These are phyloP conservation scores for Candidula unifasciata DNA, from an alignment of 2,888 invertebrate genomes.

Conservation along the genomic window DNA sequence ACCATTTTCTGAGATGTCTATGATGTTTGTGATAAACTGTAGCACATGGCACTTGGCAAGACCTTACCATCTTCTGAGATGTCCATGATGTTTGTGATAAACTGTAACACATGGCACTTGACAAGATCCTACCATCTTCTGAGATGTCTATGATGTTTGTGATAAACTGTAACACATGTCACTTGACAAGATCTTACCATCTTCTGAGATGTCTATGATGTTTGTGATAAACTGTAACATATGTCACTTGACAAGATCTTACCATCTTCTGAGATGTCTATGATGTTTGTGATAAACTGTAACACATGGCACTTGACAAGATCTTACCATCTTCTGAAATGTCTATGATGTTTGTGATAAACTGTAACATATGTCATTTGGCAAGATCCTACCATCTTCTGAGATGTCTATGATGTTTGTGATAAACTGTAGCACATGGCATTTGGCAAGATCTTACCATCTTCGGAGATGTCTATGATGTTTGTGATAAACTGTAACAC, in stretches of 20 bases:
- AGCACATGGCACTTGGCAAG: conserved; percentile 10
- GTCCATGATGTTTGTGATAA: conserved; percentile 45
- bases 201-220: conserved; percentile 43
- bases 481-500: conserved; percentile 51
- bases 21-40: conserved; percentile 48
- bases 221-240: conserved; percentile 50
- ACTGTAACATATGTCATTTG: conserved; percentile 34
- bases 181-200: conserved; percentile 38
- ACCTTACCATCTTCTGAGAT: conserved; percentile 49
- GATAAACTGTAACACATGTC: conserved; percentile 45
- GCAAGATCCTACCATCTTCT: conserved; percentile 47
- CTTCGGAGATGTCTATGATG: conserved; percentile 41
- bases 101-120: conserved; percentile 39
- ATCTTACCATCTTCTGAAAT: conserved; percentile 49
- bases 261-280: conserved; percentile 50
- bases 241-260: not conserved
- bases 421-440: conserved; percentile 44
- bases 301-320: conserved; percentile 10
- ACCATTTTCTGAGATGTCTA: conserved; percentile 50
- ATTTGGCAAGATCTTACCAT: conserved; percentile 37
- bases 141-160: conserved; percentile 43
- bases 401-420: conserved; percentile 43
- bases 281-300: conserved; percentile 48
- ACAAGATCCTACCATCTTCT: conserved; percentile 47
- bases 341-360: conserved; percentile 45